Evolutionary conservation across 2,888 invertebrate genomes (phyloP).

Genomic region (Aspidiotus rigidus): DNA sequence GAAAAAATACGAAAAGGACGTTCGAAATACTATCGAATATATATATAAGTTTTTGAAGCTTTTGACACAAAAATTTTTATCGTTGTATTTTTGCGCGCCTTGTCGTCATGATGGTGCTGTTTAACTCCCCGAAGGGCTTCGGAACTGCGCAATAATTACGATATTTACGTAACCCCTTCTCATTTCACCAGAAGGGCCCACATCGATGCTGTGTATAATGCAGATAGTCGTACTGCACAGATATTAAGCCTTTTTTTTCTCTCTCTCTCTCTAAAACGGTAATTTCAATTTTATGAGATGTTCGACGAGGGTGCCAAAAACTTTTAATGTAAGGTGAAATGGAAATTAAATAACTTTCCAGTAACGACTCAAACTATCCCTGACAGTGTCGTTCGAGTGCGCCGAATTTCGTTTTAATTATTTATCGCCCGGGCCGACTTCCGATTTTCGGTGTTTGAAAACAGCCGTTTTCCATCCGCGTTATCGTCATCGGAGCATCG

Average conservation of each 20-base stretch:
- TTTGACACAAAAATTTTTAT: constrained; percentile 32
- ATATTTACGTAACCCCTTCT: constrained; percentile 32
- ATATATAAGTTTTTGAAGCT: constrained; percentile 23
- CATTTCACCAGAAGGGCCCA: constrained; percentile 26
- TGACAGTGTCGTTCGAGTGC: too few relatives aligned
- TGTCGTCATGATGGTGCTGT: background rate
- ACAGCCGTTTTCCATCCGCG: too few relatives aligned
- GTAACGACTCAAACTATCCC: too few relatives aligned
- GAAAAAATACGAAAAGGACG: background rate
- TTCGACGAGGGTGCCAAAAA: background rate
- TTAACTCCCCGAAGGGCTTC: constrained; percentile 22
- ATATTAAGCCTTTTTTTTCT: constrained; percentile 8
- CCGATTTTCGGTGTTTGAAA: too few relatives aligned
- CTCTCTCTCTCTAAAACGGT: constrained; percentile 30
- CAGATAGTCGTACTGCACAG: too few relatives aligned
- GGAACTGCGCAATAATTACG: constrained; percentile 32
- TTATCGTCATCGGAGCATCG: too few relatives aligned
- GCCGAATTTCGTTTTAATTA: too few relatives aligned
- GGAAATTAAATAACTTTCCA: constrained; percentile 1
- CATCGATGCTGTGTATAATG: constrained; percentile 3
- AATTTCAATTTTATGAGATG: constrained; percentile 25
- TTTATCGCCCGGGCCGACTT: too few relatives aligned
- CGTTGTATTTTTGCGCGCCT: constrained; percentile 12
- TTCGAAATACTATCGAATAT: background rate
- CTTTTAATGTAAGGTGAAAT: background rate